Percentiles rank a stretch among this genome's conserved stretches.
Conservation (phyloP, 2,888 invertebrate species). For the Phyto melanocephala region DNA sequence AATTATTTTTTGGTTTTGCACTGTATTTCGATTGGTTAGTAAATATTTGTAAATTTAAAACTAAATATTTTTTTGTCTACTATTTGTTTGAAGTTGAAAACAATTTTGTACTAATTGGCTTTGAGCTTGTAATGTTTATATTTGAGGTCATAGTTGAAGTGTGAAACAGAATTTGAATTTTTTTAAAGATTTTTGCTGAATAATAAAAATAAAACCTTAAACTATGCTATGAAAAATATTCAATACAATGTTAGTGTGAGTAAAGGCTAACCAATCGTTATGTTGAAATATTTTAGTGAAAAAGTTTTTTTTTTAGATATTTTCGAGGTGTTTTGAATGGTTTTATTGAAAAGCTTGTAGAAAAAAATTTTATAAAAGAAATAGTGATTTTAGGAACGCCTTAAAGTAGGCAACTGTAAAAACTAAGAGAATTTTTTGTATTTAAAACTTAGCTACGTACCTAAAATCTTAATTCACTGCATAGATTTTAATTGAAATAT, state of each 20-base stretch:
- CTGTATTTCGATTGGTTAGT: neutral
- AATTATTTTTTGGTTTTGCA: neutral
- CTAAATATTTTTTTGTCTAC: constrained; percentile 14
- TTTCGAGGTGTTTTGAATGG: neutral
- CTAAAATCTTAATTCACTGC: no score
- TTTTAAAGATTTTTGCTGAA: neutral
- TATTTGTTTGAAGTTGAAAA: constrained; percentile 34
- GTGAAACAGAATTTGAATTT: constrained; percentile 1
- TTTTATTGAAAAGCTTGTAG: neutral
- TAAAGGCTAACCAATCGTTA: constrained; percentile 18
- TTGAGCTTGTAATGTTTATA: constrained; percentile 55
- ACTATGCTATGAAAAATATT: neutral
- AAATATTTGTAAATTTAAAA: constrained; percentile 52
- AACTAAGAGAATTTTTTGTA: no score
- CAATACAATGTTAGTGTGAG: neutral
- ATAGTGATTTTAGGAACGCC: neutral
- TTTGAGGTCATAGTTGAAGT: constrained; percentile 55
- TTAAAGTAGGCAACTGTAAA: neutral
- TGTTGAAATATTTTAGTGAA: constrained; percentile 15
- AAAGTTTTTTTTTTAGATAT: neutral
- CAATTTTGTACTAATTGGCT: constrained; percentile 61
- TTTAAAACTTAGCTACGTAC: no score
- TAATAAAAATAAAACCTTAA: constrained; percentile 18
- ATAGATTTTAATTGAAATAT: no score
- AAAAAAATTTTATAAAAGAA: neutral